Conservation (phyloP, 2,797 vertebrate species). For the Paratrypauchen microcephalus region DNA sequence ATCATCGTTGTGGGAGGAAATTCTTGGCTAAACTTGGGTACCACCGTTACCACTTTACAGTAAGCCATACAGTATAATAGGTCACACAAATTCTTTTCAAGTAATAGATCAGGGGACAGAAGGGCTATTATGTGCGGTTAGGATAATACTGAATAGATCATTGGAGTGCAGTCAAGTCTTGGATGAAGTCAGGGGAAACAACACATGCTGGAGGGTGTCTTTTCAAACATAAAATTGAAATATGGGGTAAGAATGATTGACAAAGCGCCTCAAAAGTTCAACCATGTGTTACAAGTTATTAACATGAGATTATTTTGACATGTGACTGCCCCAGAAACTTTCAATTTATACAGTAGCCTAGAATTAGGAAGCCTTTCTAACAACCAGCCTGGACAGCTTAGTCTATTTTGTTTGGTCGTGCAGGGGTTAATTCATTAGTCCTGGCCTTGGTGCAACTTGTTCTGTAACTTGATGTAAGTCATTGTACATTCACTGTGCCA, state of each 20-base stretch:
- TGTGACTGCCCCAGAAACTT: background rate
- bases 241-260: background rate
- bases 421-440: background rate
- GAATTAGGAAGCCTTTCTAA: background rate
- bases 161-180: background rate
- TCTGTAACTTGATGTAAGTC: too few species aligned
- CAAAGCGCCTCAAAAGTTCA: background rate
- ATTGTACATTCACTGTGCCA: too few species aligned
- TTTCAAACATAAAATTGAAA: background rate
- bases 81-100: conserved; percentile 31
- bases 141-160: background rate
- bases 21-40: conserved; percentile 22
- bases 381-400: conserved; percentile 1
- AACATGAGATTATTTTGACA: conserved; percentile 9
- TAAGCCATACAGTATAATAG: conserved; percentile 54
- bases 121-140: background rate
- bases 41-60: conserved; percentile 32
- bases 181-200: background rate
- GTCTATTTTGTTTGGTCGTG: background rate
- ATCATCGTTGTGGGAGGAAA: conserved; percentile 44
- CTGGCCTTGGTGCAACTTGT: background rate
- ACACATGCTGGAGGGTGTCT: background rate
- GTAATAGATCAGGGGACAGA: background rate
- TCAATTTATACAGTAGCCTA: background rate
- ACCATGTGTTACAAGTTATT: conserved; percentile 5